Evolutionary conservation across 2,113 vertebrate genomes (phyloP), one percentile per base, ranked within the genome.

Genomic region (Rynchops niger): DNA sequence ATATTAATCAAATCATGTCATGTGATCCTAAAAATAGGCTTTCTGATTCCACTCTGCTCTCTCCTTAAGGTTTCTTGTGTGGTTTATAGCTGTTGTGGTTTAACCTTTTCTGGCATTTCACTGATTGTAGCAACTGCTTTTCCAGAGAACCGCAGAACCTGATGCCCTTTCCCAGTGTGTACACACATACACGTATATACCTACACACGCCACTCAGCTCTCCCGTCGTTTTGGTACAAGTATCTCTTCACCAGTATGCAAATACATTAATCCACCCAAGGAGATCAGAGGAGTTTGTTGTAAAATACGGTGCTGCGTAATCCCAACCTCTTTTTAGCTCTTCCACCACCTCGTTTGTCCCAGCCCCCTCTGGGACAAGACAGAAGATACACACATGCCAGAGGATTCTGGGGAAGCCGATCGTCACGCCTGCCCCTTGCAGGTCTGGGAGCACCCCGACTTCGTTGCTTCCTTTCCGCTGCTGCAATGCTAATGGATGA

Each of bases 41-140:
- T 95, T 88, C 95, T 53, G 29, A 96, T 93, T 97, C 80, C 66
- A 95, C 90, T 93, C 95, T 43, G 73, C 61, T 93, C 82, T 88
- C 91, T 93, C 70, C 90, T 93, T 92, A 88, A 93, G 73, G 86
- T 95, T 97, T 76, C 82, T 96, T 58, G 78, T 69, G 73, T 72
- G 63, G 74, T 82, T 88, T 85, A 65, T 66, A 79, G 94, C 81
- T 95, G 96, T 93, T 95, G 93, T 74, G 78, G 53, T 90, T 96
- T 98, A 98, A 98, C 97, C 97, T 98, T 98, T 98, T 95, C 96
- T 97, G 97, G 94, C 96, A 98, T 98, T 98, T 97, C 91, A 97
- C 86, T 96, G 91, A 97, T 95, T 94, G 87, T 93, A 98, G 94
- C 94, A 94, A 95, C 97, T 91, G 71, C 65, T 84, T 97, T 98